phyloP scores from a whole-genome alignment of 2,888 invertebrate genomes.

The Scrobipalpa atriplicella region DNA sequence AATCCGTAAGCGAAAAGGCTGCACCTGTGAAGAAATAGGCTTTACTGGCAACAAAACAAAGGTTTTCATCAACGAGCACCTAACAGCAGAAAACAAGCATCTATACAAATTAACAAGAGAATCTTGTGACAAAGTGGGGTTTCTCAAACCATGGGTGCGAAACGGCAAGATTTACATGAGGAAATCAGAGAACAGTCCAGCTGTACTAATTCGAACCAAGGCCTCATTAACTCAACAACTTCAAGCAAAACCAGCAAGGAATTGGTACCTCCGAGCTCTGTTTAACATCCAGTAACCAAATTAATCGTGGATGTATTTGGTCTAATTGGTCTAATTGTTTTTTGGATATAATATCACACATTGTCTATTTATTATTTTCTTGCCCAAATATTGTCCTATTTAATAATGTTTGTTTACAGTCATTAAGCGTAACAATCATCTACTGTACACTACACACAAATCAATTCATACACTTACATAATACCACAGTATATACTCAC shows the following conservation, averaged over 20 bases:
- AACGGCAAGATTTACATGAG: slow-evolving; percentile 7
- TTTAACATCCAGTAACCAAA: too few species aligned
- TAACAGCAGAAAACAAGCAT: slow-evolving; percentile 9
- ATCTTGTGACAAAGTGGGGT: background rate
- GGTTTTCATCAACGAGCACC: slow-evolving; percentile 2
- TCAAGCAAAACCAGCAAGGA: background rate
- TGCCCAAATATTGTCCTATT: too few species aligned
- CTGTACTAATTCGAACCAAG: background rate
- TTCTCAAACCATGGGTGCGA: background rate
- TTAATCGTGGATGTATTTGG: too few species aligned
- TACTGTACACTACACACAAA: too few species aligned
- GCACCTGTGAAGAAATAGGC: slow-evolving; percentile 23
- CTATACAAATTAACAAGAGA: slow-evolving; percentile 3
- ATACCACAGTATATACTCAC: too few species aligned
- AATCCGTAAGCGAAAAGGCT: slow-evolving; percentile 3
- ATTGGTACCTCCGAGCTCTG: background rate
- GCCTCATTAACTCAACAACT: background rate
- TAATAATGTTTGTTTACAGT: too few species aligned
- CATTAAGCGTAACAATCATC: too few species aligned
- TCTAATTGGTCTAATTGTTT: too few species aligned
- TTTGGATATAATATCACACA: too few species aligned
- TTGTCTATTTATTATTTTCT: too few species aligned
- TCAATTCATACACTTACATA: too few species aligned
- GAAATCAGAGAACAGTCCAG: background rate
- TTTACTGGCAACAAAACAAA: background rate